Conservation (phyloP, 2,113 vertebrate genomes). For the Ictalurus punctatus region DNA sequence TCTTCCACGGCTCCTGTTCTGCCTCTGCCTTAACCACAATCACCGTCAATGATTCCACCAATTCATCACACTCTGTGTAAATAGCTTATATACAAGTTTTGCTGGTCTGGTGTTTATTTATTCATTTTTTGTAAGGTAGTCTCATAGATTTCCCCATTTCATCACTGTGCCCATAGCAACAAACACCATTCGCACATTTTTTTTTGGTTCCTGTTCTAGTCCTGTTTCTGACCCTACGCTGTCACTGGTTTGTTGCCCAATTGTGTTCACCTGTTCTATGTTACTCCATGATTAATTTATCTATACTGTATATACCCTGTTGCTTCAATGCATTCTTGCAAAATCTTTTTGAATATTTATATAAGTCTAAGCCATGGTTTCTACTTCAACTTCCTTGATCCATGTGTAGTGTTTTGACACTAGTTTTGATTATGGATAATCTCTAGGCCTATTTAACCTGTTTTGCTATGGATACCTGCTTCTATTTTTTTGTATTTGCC, state of each 20-base stretch:
- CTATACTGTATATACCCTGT: not conserved
- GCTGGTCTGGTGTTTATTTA: not conserved
- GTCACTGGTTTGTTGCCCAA: not conserved
- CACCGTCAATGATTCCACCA: not conserved
- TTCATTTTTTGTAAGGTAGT: not conserved
- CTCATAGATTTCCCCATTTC: not conserved
- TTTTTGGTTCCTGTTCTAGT: not conserved
- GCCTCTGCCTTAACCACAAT: not conserved
- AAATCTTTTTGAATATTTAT: not conserved
- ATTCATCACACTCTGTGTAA: not conserved
- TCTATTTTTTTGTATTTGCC: not conserved
- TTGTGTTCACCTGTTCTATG: not conserved
- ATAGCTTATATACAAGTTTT: not conserved
- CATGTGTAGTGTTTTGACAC: not conserved
- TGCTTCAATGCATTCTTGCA: not conserved
- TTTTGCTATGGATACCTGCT: not conserved
- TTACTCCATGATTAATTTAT: not conserved
- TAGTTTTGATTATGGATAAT: not conserved
- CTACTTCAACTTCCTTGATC: not conserved
- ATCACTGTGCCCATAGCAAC: not conserved
- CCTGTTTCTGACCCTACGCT: not conserved
- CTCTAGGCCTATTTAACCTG: not conserved
- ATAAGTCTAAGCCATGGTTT: not conserved
- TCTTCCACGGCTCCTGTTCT: not conserved
- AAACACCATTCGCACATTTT: not conserved